Percentiles rank a stretch among this genome's conserved stretches.
phyloP scores from a whole-genome alignment of 2,797 vertebrate species.

The Halcyon chelicuti region DNA sequence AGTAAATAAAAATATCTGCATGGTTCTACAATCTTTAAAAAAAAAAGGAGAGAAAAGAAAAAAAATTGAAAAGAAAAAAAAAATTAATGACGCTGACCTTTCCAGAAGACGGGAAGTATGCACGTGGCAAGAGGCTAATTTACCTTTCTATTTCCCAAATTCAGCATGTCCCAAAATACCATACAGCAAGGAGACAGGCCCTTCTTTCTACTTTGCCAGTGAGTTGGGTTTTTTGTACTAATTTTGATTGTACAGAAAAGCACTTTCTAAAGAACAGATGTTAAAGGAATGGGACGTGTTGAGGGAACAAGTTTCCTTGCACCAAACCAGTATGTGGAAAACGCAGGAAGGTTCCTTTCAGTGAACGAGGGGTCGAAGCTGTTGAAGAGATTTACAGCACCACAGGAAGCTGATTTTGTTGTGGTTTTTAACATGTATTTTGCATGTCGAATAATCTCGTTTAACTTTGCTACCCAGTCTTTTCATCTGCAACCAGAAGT shows the following conservation, averaged over 20 bases:
- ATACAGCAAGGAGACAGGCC: slow-evolving; percentile 88
- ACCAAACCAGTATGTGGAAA: slow-evolving; percentile 71
- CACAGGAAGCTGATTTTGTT: neutral
- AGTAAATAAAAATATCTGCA: slow-evolving; percentile 73
- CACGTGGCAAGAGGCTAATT: slow-evolving; percentile 82
- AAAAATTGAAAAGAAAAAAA: neutral
- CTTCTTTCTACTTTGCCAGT: slow-evolving; percentile 90
- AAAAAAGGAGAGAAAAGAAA: neutral
- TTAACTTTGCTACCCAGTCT: neutral
- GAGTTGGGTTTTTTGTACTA: slow-evolving; percentile 86
- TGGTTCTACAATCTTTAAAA: slow-evolving; percentile 58
- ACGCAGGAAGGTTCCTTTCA: slow-evolving; percentile 41
- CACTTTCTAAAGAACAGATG: slow-evolving; percentile 77
- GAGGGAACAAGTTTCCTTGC: slow-evolving; percentile 73
- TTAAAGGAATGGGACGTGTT: slow-evolving; percentile 76
- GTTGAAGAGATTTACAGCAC: neutral
- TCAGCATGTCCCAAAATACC: slow-evolving; percentile 89
- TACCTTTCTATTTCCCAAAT: slow-evolving; percentile 87
- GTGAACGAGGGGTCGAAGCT: neutral
- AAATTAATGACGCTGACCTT: slow-evolving; percentile 70
- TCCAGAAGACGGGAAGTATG: slow-evolving; percentile 77
- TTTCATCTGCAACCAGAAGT: neutral
- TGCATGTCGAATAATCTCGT: neutral
- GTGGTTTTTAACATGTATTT: neutral
- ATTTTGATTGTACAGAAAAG: slow-evolving; percentile 81